A percentile compares a stretch with the other conserved stretches of the same genome.
These are phyloP conservation scores for Bombus superbus DNA, from an alignment of 1,140 invertebrate genomes.

Conservation along the genomic window DNA sequence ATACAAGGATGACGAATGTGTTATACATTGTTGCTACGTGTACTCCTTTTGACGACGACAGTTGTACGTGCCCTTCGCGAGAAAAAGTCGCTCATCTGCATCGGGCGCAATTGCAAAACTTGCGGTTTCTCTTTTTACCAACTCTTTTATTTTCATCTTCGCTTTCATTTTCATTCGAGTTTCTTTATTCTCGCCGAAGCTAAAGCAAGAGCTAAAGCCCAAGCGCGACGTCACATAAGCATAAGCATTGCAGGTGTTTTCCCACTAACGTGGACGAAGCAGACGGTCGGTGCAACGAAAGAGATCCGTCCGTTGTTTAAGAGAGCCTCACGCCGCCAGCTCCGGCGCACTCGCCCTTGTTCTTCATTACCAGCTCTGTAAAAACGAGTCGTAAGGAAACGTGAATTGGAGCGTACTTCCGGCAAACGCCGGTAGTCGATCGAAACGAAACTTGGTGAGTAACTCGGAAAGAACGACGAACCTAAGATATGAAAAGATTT, in stretches of 20 bases:
- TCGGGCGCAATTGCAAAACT: background rate
- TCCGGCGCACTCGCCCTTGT: slow-evolving; percentile 77
- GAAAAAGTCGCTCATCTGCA: no score
- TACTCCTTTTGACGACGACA: no score
- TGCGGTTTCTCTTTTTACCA: background rate
- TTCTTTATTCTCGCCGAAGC: background rate
- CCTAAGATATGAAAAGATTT: no score
- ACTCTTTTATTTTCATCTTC: background rate
- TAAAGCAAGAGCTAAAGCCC: background rate
- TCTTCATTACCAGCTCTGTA: slow-evolving; percentile 72
- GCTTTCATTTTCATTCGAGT: background rate
- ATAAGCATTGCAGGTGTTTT: no score
- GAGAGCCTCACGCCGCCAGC: slow-evolving; percentile 70
- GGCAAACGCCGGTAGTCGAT: background rate
- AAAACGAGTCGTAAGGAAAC: no score
- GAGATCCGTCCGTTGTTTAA: slow-evolving; percentile 26
- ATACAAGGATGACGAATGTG: no score
- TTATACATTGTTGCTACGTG: no score
- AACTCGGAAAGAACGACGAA: no score
- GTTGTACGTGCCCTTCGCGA: no score
- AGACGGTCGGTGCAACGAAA: background rate
- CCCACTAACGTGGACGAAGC: background rate
- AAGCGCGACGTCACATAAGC: slow-evolving; percentile 8
- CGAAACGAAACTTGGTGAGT: background rate
- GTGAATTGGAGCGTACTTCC: background rate